Base-by-base conservation (phyloP, 2,888 invertebrate species). In the Drosophila helvetica region DNA sequence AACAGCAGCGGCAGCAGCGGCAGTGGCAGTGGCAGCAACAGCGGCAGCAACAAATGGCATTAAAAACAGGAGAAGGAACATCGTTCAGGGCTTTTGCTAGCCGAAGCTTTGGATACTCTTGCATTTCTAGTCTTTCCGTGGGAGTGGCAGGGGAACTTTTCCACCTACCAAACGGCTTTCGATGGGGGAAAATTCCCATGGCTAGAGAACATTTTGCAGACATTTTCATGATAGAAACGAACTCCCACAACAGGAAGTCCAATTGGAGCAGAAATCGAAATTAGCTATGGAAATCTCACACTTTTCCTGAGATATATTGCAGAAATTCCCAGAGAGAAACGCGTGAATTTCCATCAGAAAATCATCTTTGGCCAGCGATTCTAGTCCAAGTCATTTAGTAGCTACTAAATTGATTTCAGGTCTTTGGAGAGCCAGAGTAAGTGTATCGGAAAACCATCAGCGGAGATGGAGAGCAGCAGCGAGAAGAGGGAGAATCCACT, bases 401-500 rank as follows among this genome's bases (percentile, higher is more conserved):
- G 7, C 25, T 25, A 8, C 25, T 6, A 25, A 25, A 1, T 6
- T 1, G 25, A 25, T 25, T 6, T 25, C 6, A 6, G 25, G 6
- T 25, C 30, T 30, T 10, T 3, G 10, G 3, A 30, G 30, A 10
- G 10, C 33, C 38, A 38, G 7, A 42, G 71, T 65, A 72, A 74
- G 66, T 62, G 50, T 56, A 74, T 59, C 27, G 7, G 0, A 27
- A 27, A 27, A 27, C 27, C 27, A 27, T 27, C 64, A 70, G 48
- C 75, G 67, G 63, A 67, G 70, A 70, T 58, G 53, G 30, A 48
- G 25, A 71, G 55, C 73, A 51, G 72, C 59, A 71, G 61, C 52
- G 27, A 27, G 8, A 27, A 27, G 73, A 74, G 78, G 70, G 75
- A 83, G 86, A 84, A 83, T 89, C 83, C 88, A 89, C 83, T 90